A percentile compares a stretch with the other conserved stretches of the same genome.
Evolutionary conservation across 2,113 vertebrate species (phyloP).

Genomic region (Circaetus gallicus): DNA sequence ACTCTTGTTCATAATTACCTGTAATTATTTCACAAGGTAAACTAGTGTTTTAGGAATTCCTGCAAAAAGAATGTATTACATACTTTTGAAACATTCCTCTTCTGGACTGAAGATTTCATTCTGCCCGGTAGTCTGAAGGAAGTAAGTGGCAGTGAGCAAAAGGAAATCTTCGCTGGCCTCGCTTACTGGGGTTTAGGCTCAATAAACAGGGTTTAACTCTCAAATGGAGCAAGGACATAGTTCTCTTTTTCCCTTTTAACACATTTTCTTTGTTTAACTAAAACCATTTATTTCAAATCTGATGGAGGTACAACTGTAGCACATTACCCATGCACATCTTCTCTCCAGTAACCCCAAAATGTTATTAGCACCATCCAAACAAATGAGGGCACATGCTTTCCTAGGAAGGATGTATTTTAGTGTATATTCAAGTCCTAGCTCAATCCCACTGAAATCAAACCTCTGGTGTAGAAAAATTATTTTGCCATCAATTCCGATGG

Average conservation of each 20-base stretch:
- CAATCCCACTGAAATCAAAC: background rate
- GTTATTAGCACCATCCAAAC: background rate
- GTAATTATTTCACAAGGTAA: background rate
- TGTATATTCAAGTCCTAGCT: background rate
- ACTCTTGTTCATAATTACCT: background rate
- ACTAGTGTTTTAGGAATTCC: background rate
- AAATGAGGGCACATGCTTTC: background rate
- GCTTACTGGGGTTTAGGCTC: background rate
- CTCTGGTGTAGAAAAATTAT: background rate
- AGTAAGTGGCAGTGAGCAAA: background rate
- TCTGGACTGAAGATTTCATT: background rate
- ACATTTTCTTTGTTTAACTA: background rate
- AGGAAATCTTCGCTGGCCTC: background rate
- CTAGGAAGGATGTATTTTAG: background rate
- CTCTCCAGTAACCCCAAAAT: background rate
- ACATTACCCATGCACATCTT: background rate
- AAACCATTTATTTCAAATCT: background rate
- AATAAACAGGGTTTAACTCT: background rate
- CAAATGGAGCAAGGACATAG: background rate
- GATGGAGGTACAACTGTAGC: fast-evolving
- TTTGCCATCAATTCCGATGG: background rate
- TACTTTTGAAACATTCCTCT: background rate
- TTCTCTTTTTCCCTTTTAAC: background rate
- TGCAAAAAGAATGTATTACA: background rate
- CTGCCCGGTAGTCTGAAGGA: background rate